Evolutionary conservation across 1,140 invertebrate species (phyloP).

Genomic region (Megalonaias nervosa): DNA sequence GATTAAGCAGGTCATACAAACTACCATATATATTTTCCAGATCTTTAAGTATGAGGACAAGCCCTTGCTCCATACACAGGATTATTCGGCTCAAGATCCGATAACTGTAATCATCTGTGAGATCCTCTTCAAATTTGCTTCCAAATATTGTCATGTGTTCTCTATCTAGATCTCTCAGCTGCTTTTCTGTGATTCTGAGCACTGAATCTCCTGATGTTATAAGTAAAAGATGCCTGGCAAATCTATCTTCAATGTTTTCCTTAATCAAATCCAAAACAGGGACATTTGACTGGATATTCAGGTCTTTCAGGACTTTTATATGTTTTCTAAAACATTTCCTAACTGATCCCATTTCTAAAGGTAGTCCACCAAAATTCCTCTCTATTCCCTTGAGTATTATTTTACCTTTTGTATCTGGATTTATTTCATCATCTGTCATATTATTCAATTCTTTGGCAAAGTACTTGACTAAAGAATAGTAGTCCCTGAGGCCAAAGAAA

Average conservation of each 20-base stretch:
- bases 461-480: conserved; percentile 49
- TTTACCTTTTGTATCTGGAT: conserved; percentile 18
- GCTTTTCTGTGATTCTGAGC: conserved; percentile 19
- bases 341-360: conserved; percentile 8
- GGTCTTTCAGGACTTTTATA: not conserved
- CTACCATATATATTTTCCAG: conserved; percentile 51
- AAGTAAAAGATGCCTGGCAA: conserved; percentile 33
- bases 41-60: conserved; percentile 47
- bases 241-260: conserved; percentile 31
- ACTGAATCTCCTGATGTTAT: conserved; percentile 29
- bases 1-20: conserved; percentile 55
- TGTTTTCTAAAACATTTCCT: conserved; percentile 13
- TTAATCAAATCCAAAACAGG: conserved; percentile 28
- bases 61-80: conserved; percentile 52
- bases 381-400: conserved; percentile 30
- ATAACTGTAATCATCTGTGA: conserved; percentile 44
- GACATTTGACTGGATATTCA: not conserved
- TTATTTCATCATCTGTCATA: not conserved
- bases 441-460: not conserved
- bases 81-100: conserved; percentile 49
- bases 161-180: not conserved
- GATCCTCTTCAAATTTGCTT: conserved; percentile 49
- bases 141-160: conserved; percentile 37
- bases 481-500: conserved; percentile 62
- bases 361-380: conserved; percentile 47